Base-by-base conservation (phyloP, 1,140 invertebrate species). In the Radopholus similis region DNA sequence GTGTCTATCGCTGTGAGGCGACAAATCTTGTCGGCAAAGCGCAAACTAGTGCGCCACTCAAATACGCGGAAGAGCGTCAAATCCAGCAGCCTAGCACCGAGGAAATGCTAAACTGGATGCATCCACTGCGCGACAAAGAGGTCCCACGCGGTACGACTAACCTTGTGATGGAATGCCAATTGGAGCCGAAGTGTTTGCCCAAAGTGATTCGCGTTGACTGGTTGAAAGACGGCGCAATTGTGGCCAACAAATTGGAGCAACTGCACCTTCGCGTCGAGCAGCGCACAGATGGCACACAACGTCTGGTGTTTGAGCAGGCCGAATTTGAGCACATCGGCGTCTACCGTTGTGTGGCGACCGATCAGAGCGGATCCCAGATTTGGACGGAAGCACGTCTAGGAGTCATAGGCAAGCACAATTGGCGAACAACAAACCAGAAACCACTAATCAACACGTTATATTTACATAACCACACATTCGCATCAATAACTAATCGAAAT, bases 211-310 rank as follows among this genome's bases (percentile, higher is more conserved):
- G 68, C 0, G 37, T 70, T 11, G 68, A 70, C 23, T 70, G 68
- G 68, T 37, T 72, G 23, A 70, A 70, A 55, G 68, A 70, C 47
- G 68, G 69, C 8, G 35, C 40, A n/a, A 70, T 35, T 32, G 44
- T 70, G 55, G 66, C 66, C 0, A 49, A 51, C 23, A 68, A 67
- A 38, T 32, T 67, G 55, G 37, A 47, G n/a, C 30, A 42, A 38
- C 40, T 49, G 13, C 49, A 30, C 9, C 15, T 56, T 5, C 28
- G 51, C 21, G 49, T 70, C 11, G 68, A 70, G 23, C 42, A 75
- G 88, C 89, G 73, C 92, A 95, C 49, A 21, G 74, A 82, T 65
- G 79, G 79, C 23, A 73, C 67, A 6, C 65, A 83, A 35, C 65
- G 59, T 15, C 54, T 82, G 42, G 66, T 66, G 1, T 68, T 81